Evolutionary conservation across 2,113 vertebrate species (phyloP), one percentile per base, ranked within the genome.

Genomic region (Brienomyrus brachyistius): DNA sequence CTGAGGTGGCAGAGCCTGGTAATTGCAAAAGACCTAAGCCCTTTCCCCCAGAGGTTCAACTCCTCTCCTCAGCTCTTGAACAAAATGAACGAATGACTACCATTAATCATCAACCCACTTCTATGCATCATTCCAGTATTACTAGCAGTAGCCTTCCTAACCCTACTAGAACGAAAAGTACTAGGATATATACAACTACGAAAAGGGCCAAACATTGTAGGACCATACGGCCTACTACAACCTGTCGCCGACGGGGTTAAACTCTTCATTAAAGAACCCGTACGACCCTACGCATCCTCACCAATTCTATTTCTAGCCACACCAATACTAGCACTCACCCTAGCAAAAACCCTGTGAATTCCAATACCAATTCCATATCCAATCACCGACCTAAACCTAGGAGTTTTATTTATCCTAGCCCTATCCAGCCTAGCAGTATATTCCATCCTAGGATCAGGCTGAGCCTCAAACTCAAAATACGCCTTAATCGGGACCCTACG

Each of bases 1-100:
- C 86, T 92, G 62, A 66, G 59, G 56, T 93, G 92, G 93, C 93
- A 93, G 91, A 93, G 91, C 90, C 86, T 27, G 91, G 90, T 8
- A 83, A 92, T 43, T 93, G 83, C 83, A 85, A 85, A 85, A 85
- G 83, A 85, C 83, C 83, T 85, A 85, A 85, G 83, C 23, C 83
- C 83, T 85, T 85, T 85, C 19, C 83, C 83, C 23, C 83, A 85
- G 83, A 85, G 83, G 83, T 85, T 85, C 83, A 85, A 85, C 45
- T 85, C 82, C 82, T 85, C 82, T 85, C n/a, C 82, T 85, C 82
- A 85, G 45, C 82, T 85, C 7, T 85, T 50, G 9, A 48, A 50
- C 19, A 13, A 80, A 47, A 82, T 82, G 77, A 82, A 82, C 77
- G 54, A 56, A 56, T 21, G 5, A 56, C 0, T 21, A 6, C 19